Conservation (phyloP, 2,797 vertebrate genomes). For the Anableps anableps region DNA sequence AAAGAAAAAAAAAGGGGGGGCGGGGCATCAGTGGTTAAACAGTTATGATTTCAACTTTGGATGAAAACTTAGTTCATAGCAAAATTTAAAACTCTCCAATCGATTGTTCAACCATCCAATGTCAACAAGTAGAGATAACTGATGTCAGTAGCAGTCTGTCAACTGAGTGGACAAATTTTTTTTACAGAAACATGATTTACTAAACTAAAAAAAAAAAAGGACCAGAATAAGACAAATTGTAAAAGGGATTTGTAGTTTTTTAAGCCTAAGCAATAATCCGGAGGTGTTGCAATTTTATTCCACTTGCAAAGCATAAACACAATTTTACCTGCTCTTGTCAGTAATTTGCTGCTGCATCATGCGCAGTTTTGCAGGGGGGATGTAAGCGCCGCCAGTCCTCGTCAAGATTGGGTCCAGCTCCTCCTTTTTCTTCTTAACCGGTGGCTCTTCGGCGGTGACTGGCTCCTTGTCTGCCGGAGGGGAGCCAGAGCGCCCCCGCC, state of each 20-base stretch:
- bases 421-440: conserved; percentile 94
- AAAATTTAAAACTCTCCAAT: too few species aligned
- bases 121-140: background rate
- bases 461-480: conserved; percentile 73
- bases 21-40: background rate
- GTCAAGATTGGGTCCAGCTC: conserved; percentile 94
- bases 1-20: conserved; percentile 2
- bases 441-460: conserved; percentile 74
- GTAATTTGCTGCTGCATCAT: conserved; percentile 99
- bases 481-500: conserved; percentile 80
- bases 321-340: conserved; percentile 91
- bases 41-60: background rate
- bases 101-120: background rate
- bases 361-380: conserved; percentile 94
- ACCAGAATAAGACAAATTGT: background rate
- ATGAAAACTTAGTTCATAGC: too few species aligned
- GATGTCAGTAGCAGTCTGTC: background rate
- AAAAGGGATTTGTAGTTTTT: background rate
- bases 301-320: too few species aligned
- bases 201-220: background rate
- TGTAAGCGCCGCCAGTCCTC: conserved; percentile 95
- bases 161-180: background rate
- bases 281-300: background rate
- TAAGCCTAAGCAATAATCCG: background rate
- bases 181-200: background rate